phyloP scores from a whole-genome alignment of 1,140 invertebrate species.

The Apolygus lucorum region DNA sequence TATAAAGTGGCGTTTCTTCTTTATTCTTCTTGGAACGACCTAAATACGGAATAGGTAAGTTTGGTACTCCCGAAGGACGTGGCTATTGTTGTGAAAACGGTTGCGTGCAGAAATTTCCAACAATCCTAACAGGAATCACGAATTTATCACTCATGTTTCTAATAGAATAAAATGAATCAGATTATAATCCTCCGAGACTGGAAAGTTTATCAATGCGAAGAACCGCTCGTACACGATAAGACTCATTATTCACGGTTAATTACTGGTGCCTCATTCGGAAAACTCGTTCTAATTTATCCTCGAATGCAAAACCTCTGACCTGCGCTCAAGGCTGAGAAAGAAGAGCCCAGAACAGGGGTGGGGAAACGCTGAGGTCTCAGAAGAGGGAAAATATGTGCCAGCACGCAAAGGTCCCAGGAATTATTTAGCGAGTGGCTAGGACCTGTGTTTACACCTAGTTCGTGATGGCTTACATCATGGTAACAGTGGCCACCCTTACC shows the following conservation, averaged over 20 bases:
- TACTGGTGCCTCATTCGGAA: neutral
- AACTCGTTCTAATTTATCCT: neutral
- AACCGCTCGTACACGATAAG: neutral
- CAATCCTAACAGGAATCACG: no score
- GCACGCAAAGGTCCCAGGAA: neutral
- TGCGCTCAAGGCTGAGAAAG: neutral
- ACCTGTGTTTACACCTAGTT: neutral
- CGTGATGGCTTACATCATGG: neutral
- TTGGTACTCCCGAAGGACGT: no score
- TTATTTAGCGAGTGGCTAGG: neutral
- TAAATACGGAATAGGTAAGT: no score
- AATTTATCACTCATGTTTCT: no score
- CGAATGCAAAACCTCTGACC: neutral
- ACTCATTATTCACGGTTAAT: neutral
- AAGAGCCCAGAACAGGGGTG: neutral
- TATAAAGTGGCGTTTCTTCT: no score
- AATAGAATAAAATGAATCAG: neutral
- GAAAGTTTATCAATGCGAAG: neutral
- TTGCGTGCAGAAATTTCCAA: no score
- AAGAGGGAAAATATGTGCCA: neutral
- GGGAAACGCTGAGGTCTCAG: neutral
- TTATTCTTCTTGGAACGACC: no score
- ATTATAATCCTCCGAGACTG: neutral
- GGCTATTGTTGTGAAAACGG: no score
- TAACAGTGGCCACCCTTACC: no score